A percentile compares a stretch with the other conserved stretches of the same genome.
Conservation (phyloP, 2,797 vertebrate species). For the Buphagus erythrorhynchus region DNA sequence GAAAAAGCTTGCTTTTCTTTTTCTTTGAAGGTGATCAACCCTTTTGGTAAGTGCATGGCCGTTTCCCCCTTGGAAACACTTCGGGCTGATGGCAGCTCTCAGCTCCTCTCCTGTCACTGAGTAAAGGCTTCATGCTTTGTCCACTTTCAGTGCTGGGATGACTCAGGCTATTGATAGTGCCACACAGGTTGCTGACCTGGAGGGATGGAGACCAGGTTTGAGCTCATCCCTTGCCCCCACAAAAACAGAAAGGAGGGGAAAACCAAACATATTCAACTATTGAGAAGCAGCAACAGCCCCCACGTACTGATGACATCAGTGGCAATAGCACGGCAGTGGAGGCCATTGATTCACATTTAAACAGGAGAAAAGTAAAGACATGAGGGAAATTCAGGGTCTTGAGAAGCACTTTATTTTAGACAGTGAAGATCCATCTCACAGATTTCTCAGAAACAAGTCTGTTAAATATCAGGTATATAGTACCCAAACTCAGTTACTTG, state of each 20-base stretch:
- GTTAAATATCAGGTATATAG: neutral
- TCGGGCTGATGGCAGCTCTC: neutral
- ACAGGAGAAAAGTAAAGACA: neutral
- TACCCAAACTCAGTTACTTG: neutral
- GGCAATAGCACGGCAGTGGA: neutral
- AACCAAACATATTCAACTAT: neutral
- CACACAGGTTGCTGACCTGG: neutral
- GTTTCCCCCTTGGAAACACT: neutral
- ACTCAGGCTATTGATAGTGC: neutral
- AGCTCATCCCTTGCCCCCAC: neutral
- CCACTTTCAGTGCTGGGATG: neutral
- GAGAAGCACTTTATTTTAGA: neutral
- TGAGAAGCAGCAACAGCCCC: neutral
- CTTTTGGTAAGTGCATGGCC: fast-evolving
- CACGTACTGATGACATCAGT: fast-evolving
- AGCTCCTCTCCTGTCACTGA: neutral
- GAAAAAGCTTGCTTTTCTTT: neutral
- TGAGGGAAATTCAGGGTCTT: neutral
- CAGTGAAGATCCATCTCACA: neutral
- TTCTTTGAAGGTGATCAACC: neutral
- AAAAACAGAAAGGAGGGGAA: neutral
- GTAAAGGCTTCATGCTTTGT: neutral
- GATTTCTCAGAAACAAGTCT: neutral
- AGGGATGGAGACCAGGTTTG: neutral
- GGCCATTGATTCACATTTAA: neutral